These are phyloP conservation scores for Pyrrhia umbra DNA, from an alignment of 2,888 invertebrate genomes.

Conservation along the genomic window DNA sequence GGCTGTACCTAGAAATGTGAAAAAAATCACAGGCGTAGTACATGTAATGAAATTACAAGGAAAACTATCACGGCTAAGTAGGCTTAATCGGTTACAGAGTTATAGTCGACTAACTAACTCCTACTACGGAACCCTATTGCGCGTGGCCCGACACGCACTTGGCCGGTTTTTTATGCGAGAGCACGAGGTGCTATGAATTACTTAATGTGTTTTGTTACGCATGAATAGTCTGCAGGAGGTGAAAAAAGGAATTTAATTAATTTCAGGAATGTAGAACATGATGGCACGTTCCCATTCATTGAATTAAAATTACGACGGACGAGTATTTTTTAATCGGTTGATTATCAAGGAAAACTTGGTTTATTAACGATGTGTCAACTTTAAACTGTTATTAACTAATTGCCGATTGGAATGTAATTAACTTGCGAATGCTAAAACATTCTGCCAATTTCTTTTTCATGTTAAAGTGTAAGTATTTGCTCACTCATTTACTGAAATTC, in stretches of 20 bases:
- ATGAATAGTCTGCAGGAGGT: conserved; percentile 67
- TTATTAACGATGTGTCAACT: conserved; percentile 21
- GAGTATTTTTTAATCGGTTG: conserved; percentile 31
- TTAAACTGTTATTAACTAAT: conserved; percentile 17
- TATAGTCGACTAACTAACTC: too few relatives aligned
- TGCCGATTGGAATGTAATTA: conserved; percentile 20
- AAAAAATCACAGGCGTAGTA: too few relatives aligned
- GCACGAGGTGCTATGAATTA: conserved; percentile 67
- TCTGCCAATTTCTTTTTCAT: background rate
- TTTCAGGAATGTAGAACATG: conserved; percentile 59
- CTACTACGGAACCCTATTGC: too few relatives aligned
- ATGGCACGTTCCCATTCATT: conserved; percentile 52
- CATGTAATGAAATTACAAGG: too few relatives aligned
- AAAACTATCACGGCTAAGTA: too few relatives aligned
- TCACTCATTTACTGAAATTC: conserved; percentile 7
- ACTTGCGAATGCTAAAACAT: conserved; percentile 18
- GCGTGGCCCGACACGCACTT: too few relatives aligned
- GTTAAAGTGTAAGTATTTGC: background rate
- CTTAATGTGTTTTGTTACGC: conserved; percentile 75
- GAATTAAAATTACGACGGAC: conserved; percentile 28
- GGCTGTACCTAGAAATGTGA: too few relatives aligned
- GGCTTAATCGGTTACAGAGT: too few relatives aligned
- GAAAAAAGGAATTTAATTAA: conserved; percentile 66
- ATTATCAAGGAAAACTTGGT: conserved; percentile 37
- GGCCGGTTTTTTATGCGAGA: conserved; percentile 62